phyloP scores from a whole-genome alignment of 1,140 invertebrate species.

The Heliothis virescens region DNA sequence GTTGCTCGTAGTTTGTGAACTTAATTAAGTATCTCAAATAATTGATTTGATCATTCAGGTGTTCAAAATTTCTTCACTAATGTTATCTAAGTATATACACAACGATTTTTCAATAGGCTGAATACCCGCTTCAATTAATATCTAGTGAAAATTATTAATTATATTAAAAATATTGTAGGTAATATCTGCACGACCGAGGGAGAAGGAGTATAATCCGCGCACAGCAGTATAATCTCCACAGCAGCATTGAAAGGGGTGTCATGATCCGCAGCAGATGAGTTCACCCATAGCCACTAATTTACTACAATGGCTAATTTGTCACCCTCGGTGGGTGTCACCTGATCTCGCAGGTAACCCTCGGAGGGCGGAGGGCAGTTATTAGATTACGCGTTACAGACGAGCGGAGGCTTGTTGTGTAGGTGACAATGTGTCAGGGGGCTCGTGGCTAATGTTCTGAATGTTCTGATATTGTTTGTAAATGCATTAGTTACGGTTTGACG shows the following conservation, averaged over 20 bases:
- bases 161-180: no score
- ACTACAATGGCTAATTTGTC: conserved; percentile 40
- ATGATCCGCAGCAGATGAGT: conserved; percentile 17
- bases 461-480: conserved; percentile 9
- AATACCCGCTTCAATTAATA: no score
- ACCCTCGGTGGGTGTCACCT: conserved; percentile 29
- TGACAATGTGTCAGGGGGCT: neutral
- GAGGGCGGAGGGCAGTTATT: conserved; percentile 44
- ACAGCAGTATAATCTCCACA: neutral
- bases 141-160: no score
- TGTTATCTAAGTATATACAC: no score
- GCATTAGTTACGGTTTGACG: conserved; percentile 10
- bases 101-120: no score
- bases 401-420: conserved; percentile 8
- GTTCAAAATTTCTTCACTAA: no score
- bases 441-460: neutral
- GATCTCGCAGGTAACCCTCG: conserved; percentile 18
- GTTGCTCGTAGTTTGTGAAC: no score
- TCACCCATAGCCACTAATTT: conserved; percentile 8
- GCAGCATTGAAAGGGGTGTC: conserved; percentile 13
- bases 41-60: no score
- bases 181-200: no score
- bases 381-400: conserved; percentile 39
- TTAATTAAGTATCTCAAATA: no score
- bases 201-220: neutral